phyloP scores from a whole-genome alignment of 2,113 vertebrate genomes.

The Pongo abelii region DNA sequence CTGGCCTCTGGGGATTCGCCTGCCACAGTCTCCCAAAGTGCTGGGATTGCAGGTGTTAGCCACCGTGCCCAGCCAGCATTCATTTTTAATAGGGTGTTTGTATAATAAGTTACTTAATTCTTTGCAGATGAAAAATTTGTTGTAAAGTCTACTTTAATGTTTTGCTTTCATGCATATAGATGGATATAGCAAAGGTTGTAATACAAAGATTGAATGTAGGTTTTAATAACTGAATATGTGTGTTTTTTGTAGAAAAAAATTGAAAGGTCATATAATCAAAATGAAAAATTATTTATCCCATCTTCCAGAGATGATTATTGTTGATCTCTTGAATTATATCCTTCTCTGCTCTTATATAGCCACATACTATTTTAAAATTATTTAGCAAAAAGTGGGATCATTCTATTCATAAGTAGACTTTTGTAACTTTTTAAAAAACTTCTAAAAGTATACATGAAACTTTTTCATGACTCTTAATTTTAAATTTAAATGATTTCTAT shows the following conservation, averaged over 20 bases:
- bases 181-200: not conserved
- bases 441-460: not conserved
- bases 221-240: slow-evolving; percentile 28
- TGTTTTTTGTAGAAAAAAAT: not conserved
- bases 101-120: not conserved
- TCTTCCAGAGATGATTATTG: not conserved
- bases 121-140: slow-evolving; percentile 22
- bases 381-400: not conserved
- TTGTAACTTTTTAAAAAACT: not conserved
- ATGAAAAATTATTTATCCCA: not conserved
- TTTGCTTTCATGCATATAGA: slow-evolving; percentile 7
- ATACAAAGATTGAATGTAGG: not conserved
- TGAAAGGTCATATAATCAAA: not conserved
- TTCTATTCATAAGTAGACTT: not conserved
- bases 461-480: slow-evolving; percentile 31
- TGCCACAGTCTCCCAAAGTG: no score
- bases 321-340: not conserved
- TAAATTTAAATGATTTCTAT: not conserved
- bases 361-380: not conserved
- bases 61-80: no score
- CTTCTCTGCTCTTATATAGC: not conserved
- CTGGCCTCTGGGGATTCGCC: no score
- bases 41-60: no score
- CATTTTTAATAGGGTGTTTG: not conserved
- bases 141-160: not conserved